Percentiles rank a stretch among this genome's conserved stretches.
phyloP scores from a whole-genome alignment of 64 coral and sea anemone species.

The Dendronephthya gigantea region DNA sequence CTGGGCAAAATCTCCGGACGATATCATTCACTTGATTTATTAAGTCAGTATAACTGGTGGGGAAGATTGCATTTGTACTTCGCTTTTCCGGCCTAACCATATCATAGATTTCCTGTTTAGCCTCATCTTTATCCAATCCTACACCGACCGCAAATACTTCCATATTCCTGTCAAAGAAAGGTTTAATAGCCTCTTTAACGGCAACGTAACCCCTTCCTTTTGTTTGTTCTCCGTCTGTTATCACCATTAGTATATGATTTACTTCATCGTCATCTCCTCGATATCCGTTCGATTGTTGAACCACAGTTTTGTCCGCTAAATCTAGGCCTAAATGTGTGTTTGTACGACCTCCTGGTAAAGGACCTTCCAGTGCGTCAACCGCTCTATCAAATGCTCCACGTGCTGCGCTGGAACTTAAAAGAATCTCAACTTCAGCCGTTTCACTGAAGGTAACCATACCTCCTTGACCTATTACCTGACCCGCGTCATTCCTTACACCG shows the following conservation, averaged over 20 bases:
- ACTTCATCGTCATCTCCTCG: slow-evolving; percentile 18
- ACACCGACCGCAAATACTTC: slow-evolving; percentile 16
- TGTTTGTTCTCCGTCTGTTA: slow-evolving; percentile 26
- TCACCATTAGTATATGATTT: slow-evolving; percentile 1
- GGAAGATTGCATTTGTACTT: slow-evolving; percentile 21
- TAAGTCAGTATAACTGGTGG: background rate
- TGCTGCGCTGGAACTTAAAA: background rate
- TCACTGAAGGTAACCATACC: slow-evolving; percentile 26
- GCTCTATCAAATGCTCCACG: background rate
- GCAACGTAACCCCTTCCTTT: background rate
- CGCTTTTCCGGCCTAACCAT: slow-evolving; percentile 7
- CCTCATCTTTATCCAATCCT: background rate
- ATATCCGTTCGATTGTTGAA: background rate
- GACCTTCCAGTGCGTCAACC: background rate
- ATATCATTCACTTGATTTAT: background rate
- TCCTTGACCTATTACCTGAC: slow-evolving; percentile 18
- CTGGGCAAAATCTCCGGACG: slow-evolving; percentile 15
- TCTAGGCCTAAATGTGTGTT: slow-evolving; percentile 13
- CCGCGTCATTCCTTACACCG: slow-evolving; percentile 10
- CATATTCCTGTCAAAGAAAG: slow-evolving; percentile 18
- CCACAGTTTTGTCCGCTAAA: background rate
- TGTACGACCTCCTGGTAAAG: slow-evolving; percentile 10
- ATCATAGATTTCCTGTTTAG: background rate
- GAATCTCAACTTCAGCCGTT: background rate
- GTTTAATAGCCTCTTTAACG: slow-evolving; percentile 14